Evolutionary conservation across 2,113 vertebrate species (phyloP).

Genomic region (Brachionichthys hirsutus): DNA sequence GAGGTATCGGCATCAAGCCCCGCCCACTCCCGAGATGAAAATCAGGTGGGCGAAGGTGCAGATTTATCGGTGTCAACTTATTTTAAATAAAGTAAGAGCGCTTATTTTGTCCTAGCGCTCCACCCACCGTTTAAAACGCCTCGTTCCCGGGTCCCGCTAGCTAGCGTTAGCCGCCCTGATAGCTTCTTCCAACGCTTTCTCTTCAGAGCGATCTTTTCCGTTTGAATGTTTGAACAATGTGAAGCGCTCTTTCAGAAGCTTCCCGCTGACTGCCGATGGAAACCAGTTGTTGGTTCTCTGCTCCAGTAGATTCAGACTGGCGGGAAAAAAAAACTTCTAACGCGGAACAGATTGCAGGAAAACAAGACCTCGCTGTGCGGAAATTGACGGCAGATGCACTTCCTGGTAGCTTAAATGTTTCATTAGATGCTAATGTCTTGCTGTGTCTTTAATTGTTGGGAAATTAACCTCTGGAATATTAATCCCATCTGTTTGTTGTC

Average conservation of each 20-base stretch:
- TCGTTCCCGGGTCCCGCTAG: too few relatives aligned
- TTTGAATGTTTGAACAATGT: too few relatives aligned
- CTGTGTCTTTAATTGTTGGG: constrained; percentile 98
- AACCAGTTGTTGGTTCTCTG: constrained; percentile 98
- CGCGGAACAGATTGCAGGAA: constrained; percentile 93
- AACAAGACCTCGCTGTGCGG: constrained; percentile 90
- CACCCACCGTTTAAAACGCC: too few relatives aligned
- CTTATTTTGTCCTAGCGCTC: too few relatives aligned
- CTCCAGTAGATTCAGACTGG: constrained; percentile 90
- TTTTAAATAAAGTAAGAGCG: too few relatives aligned
- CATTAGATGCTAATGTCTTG: constrained; percentile 97
- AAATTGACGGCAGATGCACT: constrained; percentile 97
- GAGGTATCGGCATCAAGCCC: too few relatives aligned
- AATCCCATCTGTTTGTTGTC: constrained; percentile 97
- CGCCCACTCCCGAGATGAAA: too few relatives aligned
- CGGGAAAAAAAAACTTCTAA: constrained; percentile 77
- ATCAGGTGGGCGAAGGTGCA: too few relatives aligned
- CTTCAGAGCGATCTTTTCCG: too few relatives aligned
- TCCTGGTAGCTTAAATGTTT: constrained; percentile 97
- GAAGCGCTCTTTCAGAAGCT: constrained; percentile 73
- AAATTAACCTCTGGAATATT: constrained; percentile 98
- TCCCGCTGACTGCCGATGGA: constrained; percentile 92
- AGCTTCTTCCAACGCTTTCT: too few relatives aligned
- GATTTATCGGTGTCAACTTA: too few relatives aligned
- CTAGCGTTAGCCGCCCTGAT: too few relatives aligned